These are phyloP conservation scores for Zophobas atratus DNA, from an alignment of 1,140 invertebrate genomes.

Conservation along the genomic window DNA sequence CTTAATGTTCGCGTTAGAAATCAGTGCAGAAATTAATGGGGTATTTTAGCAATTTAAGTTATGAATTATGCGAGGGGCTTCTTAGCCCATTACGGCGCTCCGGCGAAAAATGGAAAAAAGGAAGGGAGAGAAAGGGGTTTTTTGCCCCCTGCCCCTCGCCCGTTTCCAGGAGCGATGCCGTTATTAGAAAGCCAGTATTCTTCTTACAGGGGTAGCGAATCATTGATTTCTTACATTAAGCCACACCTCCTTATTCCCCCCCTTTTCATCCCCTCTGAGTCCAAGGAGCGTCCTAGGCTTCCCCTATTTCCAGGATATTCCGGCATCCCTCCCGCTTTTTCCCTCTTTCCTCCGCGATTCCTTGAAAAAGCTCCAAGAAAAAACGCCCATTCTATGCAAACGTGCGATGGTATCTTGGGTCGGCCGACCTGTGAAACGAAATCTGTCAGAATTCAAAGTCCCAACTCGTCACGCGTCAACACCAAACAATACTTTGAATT, in stretches of 20 bases:
- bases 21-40: slow-evolving; percentile 61
- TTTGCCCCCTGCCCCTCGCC: slow-evolving; percentile 19
- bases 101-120: slow-evolving; percentile 12
- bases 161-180: slow-evolving; percentile 42
- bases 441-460: slow-evolving; percentile 16
- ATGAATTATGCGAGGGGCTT: slow-evolving; percentile 56
- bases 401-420: background rate
- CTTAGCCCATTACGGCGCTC: slow-evolving; percentile 25
- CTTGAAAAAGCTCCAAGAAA: background rate
- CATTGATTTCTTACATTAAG: slow-evolving; percentile 63
- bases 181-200: slow-evolving; percentile 53
- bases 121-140: slow-evolving; percentile 1
- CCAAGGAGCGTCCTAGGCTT: slow-evolving; percentile 51
- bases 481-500: slow-evolving; percentile 1
- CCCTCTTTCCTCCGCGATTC: slow-evolving; percentile 5
- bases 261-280: slow-evolving; percentile 18
- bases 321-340: slow-evolving; percentile 33
- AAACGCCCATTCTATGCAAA: background rate
- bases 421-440: background rate
- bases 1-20: slow-evolving; percentile 60
- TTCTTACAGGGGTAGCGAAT: slow-evolving; percentile 55
- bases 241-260: slow-evolving; percentile 60
- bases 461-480: background rate
- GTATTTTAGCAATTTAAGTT: slow-evolving; percentile 59
- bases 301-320: slow-evolving; percentile 48